A percentile compares a stretch with the other conserved stretches of the same genome.
phyloP scores from a whole-genome alignment of 2,888 invertebrate genomes.

The Apamea monoglypha region DNA sequence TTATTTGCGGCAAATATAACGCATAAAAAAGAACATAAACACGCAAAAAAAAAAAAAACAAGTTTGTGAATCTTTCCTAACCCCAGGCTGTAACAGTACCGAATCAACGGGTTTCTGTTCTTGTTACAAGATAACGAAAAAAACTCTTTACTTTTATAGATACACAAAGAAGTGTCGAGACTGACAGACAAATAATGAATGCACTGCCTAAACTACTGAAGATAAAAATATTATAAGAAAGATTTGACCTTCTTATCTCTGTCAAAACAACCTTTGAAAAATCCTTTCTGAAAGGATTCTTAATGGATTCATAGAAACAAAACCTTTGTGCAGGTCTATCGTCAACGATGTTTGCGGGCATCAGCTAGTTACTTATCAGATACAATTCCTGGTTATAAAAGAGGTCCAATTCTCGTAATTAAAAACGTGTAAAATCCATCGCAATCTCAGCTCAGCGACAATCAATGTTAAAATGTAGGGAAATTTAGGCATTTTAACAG shows the following conservation, averaged over 20 bases:
- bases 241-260: slow-evolving; percentile 16
- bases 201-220: not conserved
- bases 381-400: not conserved
- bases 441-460: no score
- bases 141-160: not conserved
- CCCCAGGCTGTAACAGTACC: not conserved
- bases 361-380: not conserved
- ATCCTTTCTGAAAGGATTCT: not conserved
- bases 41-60: no score
- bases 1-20: no score
- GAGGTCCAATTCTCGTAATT: no score
- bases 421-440: no score
- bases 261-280: not conserved
- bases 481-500: no score
- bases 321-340: not conserved
- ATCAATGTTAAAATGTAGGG: no score
- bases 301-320: not conserved
- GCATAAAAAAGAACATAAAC: no score
- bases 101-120: not conserved
- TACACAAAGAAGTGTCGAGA: not conserved
- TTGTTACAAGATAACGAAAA: not conserved
- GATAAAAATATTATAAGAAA: slow-evolving; percentile 9
- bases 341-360: not conserved
- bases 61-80: slow-evolving; percentile 4
- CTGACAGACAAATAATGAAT: not conserved